Evolutionary conservation across 2,113 vertebrate genomes (phyloP).

Genomic region (pig (Sus scrofa)): DNA sequence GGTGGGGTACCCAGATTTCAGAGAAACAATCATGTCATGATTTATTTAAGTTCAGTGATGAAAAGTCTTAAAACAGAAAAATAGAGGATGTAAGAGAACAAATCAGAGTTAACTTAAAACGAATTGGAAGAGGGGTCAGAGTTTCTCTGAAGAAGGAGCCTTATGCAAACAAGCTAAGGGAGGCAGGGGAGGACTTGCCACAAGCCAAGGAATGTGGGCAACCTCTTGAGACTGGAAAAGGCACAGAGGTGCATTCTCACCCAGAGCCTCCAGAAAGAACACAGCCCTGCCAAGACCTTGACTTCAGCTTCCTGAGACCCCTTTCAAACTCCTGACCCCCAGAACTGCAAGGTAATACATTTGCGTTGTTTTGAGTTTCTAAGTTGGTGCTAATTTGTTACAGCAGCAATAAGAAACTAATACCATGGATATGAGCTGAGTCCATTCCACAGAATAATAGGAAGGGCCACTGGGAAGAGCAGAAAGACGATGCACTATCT

Average conservation of each 20-base stretch:
- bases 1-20: too few relatives aligned
- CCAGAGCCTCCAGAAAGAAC: background rate
- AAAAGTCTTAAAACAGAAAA: background rate
- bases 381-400: background rate
- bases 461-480: background rate
- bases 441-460: fast-evolving
- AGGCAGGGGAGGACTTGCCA: background rate
- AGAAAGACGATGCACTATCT: fast-evolving
- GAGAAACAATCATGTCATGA: background rate
- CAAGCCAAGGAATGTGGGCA: too few relatives aligned
- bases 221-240: background rate
- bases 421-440: background rate
- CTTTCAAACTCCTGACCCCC: background rate
- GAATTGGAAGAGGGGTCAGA: background rate
- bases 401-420: background rate
- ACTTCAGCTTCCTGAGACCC: background rate
- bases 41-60: background rate
- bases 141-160: background rate
- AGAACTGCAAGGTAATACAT: fast-evolving
- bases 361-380: background rate
- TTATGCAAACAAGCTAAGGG: background rate
- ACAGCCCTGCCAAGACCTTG: fast-evolving
- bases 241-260: fast-evolving
- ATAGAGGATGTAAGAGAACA: background rate
- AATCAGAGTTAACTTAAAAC: background rate